Conservation (phyloP, 2,113 vertebrate species). For the Opisthocomus hoazin region DNA sequence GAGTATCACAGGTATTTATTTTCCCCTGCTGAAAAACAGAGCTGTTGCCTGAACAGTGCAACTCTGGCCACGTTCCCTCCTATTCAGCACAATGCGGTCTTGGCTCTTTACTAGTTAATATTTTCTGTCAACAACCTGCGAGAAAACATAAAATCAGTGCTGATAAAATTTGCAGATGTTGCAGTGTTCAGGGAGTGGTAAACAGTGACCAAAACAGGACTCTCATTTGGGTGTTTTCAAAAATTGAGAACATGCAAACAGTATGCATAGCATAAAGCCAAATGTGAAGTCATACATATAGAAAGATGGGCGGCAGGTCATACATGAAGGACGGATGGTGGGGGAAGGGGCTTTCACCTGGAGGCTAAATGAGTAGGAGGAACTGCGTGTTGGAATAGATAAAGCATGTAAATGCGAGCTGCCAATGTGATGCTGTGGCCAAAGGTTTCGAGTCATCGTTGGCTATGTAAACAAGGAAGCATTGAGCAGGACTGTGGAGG, state of each 20-base stretch:
- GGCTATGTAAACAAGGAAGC: conserved; percentile 11
- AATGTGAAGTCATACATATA: conserved; percentile 51
- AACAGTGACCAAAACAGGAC: conserved; percentile 59
- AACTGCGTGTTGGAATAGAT: conserved; percentile 7
- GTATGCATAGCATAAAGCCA: conserved; percentile 28
- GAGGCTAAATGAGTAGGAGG: neutral
- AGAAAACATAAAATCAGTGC: conserved; percentile 46
- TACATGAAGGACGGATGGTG: neutral
- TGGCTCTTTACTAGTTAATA: conserved; percentile 55
- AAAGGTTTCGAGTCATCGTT: conserved; percentile 27
- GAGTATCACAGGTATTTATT: conserved; percentile 36
- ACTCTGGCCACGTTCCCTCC: conserved; percentile 36
- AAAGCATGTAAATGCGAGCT: neutral
- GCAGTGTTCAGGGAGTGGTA: conserved; percentile 60
- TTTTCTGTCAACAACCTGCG: conserved; percentile 62
- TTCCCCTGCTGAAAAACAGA: conserved; percentile 34
- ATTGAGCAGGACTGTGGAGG: neutral
- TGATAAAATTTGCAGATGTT: conserved; percentile 66
- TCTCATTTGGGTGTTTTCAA: conserved; percentile 59
- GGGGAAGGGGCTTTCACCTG: conserved; percentile 28
- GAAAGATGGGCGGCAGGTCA: neutral
- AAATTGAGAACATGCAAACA: conserved; percentile 33
- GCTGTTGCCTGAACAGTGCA: conserved; percentile 29
- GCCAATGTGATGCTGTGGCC: neutral
- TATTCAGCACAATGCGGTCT: conserved; percentile 39